Percentiles rank a stretch among this genome's conserved stretches.
Conservation (phyloP, 2,113 vertebrate species). For the Suncus etruscus region DNA sequence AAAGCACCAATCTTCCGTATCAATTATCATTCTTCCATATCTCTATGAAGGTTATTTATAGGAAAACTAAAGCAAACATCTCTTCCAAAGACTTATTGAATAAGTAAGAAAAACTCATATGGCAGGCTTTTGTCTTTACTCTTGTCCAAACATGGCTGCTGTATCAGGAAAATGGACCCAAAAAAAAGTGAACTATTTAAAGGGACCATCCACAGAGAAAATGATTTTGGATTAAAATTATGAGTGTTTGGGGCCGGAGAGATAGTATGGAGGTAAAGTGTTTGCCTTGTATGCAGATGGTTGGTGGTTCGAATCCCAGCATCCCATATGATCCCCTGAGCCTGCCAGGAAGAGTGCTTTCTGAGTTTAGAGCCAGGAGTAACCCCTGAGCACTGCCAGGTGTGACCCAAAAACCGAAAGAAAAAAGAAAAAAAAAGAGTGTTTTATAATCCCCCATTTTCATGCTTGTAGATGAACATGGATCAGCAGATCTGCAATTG, state of each 20-base stretch:
- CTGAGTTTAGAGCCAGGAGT: no score
- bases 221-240: not conserved
- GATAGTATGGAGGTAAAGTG: no score
- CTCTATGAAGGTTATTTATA: constrained; percentile 59
- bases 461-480: no score
- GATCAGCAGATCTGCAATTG: no score
- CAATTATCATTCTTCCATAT: constrained; percentile 33
- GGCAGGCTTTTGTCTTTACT: not conserved
- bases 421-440: not conserved
- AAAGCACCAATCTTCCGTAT: not conserved
- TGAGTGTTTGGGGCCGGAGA: no score
- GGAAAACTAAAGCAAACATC: constrained; percentile 56
- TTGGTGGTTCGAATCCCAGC: no score
- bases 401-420: no score
- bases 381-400: no score
- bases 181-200: not conserved
- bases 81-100: rapidly evolving
- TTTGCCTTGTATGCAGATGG: no score
- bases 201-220: not conserved
- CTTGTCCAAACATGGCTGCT: not conserved
- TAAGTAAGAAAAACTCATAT: not conserved
- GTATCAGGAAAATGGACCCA: not conserved
- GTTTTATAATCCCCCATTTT: no score
- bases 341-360: no score
- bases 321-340: no score